Conservation (phyloP, 2,113 vertebrate species). For the Nannospalax galili region DNA sequence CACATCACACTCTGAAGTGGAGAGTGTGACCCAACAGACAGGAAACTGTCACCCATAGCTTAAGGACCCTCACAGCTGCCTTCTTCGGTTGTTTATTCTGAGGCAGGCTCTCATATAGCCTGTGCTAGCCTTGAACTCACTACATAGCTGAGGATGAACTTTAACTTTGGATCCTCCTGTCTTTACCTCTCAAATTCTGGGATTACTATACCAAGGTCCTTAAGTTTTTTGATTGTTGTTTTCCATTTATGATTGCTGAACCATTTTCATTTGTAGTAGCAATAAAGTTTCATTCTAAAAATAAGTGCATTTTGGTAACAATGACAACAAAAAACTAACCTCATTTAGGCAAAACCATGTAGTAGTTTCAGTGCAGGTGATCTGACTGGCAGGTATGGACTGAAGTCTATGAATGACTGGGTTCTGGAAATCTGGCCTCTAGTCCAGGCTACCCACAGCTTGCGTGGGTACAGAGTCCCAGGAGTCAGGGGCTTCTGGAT, state of each 20-base stretch:
- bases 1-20: too few species aligned
- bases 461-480: background rate
- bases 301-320: conserved; percentile 6
- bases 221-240: background rate
- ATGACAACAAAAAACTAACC: background rate
- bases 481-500: background rate
- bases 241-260: conserved; percentile 25
- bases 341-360: conserved; percentile 9
- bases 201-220: background rate
- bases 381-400: background rate
- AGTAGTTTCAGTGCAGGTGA: background rate
- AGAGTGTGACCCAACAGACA: background rate
- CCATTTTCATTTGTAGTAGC: conserved; percentile 18
- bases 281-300: conserved; percentile 30
- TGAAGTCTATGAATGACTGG: background rate
- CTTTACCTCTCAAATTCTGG: background rate
- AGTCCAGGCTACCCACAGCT: background rate
- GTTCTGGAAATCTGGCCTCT: background rate
- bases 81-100: background rate
- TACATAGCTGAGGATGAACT: background rate
- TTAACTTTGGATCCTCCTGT: background rate
- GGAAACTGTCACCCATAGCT: background rate
- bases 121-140: background rate
- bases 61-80: background rate
- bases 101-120: background rate